Evolutionary conservation across 2,888 invertebrate genomes (phyloP).

Genomic region (Coenonympha arcania): DNA sequence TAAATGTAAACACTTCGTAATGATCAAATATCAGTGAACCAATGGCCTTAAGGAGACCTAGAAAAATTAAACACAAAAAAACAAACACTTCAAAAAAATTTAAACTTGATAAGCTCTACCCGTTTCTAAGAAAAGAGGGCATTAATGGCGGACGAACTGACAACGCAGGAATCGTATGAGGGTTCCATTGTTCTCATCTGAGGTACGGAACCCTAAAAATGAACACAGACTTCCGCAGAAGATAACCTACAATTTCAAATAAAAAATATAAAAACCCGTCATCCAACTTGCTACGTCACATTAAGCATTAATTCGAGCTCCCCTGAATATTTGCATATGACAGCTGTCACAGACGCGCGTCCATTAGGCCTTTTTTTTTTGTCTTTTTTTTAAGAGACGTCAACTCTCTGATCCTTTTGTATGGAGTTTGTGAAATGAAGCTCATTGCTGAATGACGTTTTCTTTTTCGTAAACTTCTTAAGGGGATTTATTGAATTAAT

Average conservation of each 20-base stretch:
- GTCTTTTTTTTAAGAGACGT: neutral
- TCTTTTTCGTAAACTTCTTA: neutral
- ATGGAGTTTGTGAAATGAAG: neutral
- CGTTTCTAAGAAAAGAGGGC: too few relatives aligned
- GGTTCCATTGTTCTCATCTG: too few relatives aligned
- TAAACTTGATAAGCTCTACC: too few relatives aligned
- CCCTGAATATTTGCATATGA: constrained; percentile 25
- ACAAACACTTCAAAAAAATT: too few relatives aligned
- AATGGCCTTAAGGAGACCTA: too few relatives aligned
- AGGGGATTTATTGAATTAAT: too few relatives aligned
- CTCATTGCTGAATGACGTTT: neutral
- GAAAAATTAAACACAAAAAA: too few relatives aligned
- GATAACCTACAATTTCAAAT: neutral
- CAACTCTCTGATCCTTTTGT: neutral
- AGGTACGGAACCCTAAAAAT: too few relatives aligned
- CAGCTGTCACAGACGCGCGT: constrained; percentile 24
- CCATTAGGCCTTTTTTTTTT: constrained; percentile 4
- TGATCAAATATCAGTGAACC: too few relatives aligned
- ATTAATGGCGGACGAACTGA: too few relatives aligned
- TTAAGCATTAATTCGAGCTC: constrained; percentile 19
- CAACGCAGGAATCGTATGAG: too few relatives aligned
- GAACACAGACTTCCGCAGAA: neutral
- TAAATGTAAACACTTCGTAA: too few relatives aligned
- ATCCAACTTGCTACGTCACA: constrained; percentile 5
- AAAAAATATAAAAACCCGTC: neutral